Conservation (phyloP, 1,140 invertebrate species). For the Hypsibius dujardini region DNA sequence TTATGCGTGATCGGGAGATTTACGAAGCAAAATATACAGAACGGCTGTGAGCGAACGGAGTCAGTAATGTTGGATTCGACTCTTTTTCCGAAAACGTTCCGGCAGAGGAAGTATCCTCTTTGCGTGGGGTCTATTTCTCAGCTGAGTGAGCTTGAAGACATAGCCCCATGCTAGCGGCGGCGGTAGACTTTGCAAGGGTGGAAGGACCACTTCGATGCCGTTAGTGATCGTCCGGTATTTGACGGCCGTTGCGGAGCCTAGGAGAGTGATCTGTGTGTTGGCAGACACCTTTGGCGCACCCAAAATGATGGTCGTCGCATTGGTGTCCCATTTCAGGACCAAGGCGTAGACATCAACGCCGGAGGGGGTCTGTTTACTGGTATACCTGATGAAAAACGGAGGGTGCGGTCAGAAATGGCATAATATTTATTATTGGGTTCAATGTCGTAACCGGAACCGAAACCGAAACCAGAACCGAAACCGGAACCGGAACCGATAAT, state of each 20-base stretch:
- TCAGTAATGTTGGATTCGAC: neutral
- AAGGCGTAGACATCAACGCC: conserved; percentile 43
- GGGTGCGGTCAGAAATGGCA: too few relatives aligned
- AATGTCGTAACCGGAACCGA: too few relatives aligned
- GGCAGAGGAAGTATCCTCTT: conserved; percentile 1
- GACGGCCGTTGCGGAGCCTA: conserved; percentile 24
- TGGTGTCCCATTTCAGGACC: conserved; percentile 48
- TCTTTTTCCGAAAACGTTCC: neutral
- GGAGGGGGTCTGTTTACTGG: conserved; percentile 31
- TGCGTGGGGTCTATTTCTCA: neutral
- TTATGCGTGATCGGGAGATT: too few relatives aligned
- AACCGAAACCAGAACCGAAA: too few relatives aligned
- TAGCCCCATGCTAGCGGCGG: conserved; percentile 3
- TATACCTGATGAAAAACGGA: conserved; percentile 37
- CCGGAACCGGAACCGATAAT: too few relatives aligned
- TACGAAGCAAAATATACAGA: too few relatives aligned
- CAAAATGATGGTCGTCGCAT: conserved; percentile 36
- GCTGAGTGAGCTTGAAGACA: neutral
- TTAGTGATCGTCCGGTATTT: neutral
- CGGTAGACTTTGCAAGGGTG: neutral
- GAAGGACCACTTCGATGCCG: neutral
- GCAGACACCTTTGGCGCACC: conserved; percentile 28
- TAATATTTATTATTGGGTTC: too few relatives aligned
- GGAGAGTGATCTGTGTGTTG: conserved; percentile 26
- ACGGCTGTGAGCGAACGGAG: too few relatives aligned